Conservation (phyloP, 2,113 vertebrate genomes). For the Platysternon megacephalum region DNA sequence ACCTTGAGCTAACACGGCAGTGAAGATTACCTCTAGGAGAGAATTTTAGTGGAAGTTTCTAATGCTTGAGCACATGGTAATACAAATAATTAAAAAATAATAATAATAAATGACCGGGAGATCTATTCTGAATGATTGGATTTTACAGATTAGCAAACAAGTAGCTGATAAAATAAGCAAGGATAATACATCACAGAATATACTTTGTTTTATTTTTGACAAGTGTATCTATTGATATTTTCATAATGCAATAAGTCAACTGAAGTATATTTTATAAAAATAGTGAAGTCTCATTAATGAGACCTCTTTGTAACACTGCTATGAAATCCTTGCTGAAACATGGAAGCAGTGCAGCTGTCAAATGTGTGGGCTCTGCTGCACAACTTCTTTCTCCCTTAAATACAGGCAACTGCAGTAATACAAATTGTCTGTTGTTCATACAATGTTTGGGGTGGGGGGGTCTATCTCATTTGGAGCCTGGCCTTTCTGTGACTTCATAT, state of each 20-base stretch:
- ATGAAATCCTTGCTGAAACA: neutral
- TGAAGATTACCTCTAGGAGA: neutral
- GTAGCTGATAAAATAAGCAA: neutral
- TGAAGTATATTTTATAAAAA: neutral
- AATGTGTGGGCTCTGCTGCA: neutral
- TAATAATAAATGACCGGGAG: neutral
- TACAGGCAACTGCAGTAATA: neutral
- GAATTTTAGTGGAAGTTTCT: neutral
- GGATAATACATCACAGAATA: neutral
- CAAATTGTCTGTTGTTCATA: neutral
- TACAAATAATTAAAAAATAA: neutral
- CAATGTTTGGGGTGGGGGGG: neutral
- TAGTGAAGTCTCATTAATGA: neutral
- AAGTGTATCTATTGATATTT: neutral
- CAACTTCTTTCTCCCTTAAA: neutral
- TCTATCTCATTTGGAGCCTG: neutral
- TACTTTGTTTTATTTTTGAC: slow-evolving; percentile 30
- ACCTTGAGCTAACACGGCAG: neutral
- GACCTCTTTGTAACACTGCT: neutral
- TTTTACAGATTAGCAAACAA: slow-evolving; percentile 1
- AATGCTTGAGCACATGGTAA: neutral
- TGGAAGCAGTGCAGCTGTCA: neutral
- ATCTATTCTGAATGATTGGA: neutral
- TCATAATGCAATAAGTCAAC: neutral
- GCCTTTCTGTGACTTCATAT: neutral